phyloP scores from a whole-genome alignment of 2,888 invertebrate species.

The Apantesis nais region DNA sequence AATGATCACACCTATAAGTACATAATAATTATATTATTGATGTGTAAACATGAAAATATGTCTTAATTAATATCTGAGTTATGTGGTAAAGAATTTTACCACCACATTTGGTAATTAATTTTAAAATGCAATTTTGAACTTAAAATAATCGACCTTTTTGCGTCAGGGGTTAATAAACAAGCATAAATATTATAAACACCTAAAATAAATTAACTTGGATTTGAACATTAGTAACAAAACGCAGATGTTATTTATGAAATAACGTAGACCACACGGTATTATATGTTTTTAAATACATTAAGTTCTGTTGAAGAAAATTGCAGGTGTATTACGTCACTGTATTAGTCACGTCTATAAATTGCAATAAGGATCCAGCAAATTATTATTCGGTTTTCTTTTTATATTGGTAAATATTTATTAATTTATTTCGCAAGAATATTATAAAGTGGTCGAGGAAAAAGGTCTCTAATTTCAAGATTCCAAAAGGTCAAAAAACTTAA shows the following conservation, averaged over 20 bases:
- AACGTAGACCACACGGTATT: neutral
- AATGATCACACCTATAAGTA: too few species aligned
- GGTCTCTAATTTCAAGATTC: constrained; percentile 10
- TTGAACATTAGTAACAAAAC: neutral
- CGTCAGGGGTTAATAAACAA: neutral
- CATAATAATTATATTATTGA: too few species aligned
- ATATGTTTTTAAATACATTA: neutral
- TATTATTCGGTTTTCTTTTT: constrained; percentile 18
- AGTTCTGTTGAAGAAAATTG: constrained; percentile 6
- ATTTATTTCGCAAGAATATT: constrained; percentile 20
- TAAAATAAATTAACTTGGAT: neutral
- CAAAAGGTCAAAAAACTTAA: constrained; percentile 11
- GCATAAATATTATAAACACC: neutral
- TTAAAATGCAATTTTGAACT: too few species aligned
- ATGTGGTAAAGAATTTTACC: too few species aligned
- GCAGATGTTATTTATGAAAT: neutral
- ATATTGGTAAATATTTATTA: constrained; percentile 19
- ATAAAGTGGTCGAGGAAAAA: constrained; percentile 22
- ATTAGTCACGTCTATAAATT: constrained; percentile 27
- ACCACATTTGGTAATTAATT: too few species aligned
- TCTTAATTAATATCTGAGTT: too few species aligned
- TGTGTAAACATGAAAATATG: too few species aligned
- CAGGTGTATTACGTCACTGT: constrained; percentile 39
- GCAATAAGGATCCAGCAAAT: constrained; percentile 21
- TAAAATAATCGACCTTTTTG: neutral